Base-by-base conservation (phyloP, 2,797 vertebrate genomes). In the Clarias laeviceps region DNA sequence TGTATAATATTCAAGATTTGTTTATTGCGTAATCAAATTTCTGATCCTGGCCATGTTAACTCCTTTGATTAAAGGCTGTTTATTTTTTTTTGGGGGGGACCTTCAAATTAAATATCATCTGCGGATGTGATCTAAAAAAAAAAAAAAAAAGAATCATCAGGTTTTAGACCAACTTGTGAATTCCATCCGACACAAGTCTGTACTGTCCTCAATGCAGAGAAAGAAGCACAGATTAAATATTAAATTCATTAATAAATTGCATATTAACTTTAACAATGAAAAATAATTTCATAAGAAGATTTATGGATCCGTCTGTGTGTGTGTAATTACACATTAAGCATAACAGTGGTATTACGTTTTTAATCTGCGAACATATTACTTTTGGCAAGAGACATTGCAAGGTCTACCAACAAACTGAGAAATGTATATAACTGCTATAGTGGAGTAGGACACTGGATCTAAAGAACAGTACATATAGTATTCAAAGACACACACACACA, bases 371-470 rank as follows among this genome's bases (percentile, higher is more conserved):
- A 24, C 5, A 17, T 64, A 40, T 66, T 64, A 29, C n/a, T 80
- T 66, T 20, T 66, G 61, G 61, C 17, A 80, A 29, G 18, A 50
- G 61, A 65, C 37, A 50, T 66, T 4, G 5, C 61, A 29, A 18
- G n/a, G 24, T 80, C 40, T 18, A 11, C 15, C 50, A n/a, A 29
- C 7, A 54, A 80, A 45, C 37, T 45, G 59, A 65, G n/a, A 50
- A 80, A 80, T 9, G 11, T 64, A 80, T 70, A 93, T 93, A 93
- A 88, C 91, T 94, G 94, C 95, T 94, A 94, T 95, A 95, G 95
- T 94, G 95, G 94, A 96, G 68, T 40, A 77, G 82, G 93, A 72
- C 72, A 73, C 40, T 37, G 34, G 84, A 64, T 80, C n/a, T 32
- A 61, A 5, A 79, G 40, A 62, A 68, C 45, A 59, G 80, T 65